phyloP scores from a whole-genome alignment of 2,888 invertebrate genomes.

The Trachelus troglodyta region DNA sequence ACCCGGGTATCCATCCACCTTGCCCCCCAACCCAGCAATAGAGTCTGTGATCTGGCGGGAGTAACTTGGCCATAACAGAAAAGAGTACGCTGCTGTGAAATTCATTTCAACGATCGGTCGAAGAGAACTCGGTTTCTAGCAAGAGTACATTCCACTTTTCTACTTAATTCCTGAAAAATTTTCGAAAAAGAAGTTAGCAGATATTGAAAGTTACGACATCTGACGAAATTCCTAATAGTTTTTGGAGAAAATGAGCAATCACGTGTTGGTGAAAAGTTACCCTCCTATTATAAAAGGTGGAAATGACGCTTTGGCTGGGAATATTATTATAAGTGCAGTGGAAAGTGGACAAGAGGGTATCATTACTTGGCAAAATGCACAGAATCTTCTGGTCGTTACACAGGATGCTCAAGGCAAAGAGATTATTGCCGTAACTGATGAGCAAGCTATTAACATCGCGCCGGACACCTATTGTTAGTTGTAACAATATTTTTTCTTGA shows the following conservation, averaged over 20 bases:
- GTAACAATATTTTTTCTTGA: slow-evolving; percentile 6
- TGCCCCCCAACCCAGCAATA: neutral
- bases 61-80: neutral
- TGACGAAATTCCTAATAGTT: neutral
- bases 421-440: slow-evolving; percentile 44
- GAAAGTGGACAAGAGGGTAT: slow-evolving; percentile 23
- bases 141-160: neutral
- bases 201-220: neutral
- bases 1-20: neutral
- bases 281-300: neutral
- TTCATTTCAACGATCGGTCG: neutral
- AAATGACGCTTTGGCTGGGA: slow-evolving; percentile 8
- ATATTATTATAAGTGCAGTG: slow-evolving; percentile 18
- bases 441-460: slow-evolving; percentile 46
- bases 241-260: slow-evolving; percentile 34
- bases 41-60: neutral
- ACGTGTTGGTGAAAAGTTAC: slow-evolving; percentile 20
- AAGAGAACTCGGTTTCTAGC: neutral
- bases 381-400: slow-evolving; percentile 47
- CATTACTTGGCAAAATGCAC: slow-evolving; percentile 39
- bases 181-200: neutral
- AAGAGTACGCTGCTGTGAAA: neutral
- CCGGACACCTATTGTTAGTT: slow-evolving; percentile 57
- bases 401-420: slow-evolving; percentile 51
- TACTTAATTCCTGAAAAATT: neutral